Percentiles rank a stretch among this genome's conserved stretches.
Evolutionary conservation across 1,140 invertebrate species (phyloP).

Genomic region (Octopus sinensis): DNA sequence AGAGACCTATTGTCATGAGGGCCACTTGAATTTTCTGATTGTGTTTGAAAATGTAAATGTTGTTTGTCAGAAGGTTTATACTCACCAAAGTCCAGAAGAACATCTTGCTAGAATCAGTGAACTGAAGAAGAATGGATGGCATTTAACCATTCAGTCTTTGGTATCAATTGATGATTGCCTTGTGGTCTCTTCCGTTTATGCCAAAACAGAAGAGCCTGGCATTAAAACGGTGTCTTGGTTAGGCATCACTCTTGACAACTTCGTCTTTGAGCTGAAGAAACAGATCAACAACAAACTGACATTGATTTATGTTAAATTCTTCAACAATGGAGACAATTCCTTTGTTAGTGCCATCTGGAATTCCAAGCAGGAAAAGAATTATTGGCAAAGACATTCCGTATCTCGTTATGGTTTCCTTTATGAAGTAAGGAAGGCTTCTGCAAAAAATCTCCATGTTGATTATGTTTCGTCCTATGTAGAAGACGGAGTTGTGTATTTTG

Average conservation of each 20-base stretch:
- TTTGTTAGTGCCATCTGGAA: slow-evolving; percentile 34
- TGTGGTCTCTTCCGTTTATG: slow-evolving; percentile 14
- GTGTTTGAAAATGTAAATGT: neutral
- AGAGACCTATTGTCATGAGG: neutral
- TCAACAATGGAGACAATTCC: slow-evolving; percentile 20
- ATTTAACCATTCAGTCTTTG: slow-evolving; percentile 19
- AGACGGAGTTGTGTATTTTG: slow-evolving; percentile 33
- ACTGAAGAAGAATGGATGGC: slow-evolving; percentile 3
- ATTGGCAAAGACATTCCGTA: slow-evolving; percentile 34
- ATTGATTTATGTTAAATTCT: slow-evolving; percentile 33
- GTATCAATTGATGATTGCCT: neutral
- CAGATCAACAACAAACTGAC: slow-evolving; percentile 19
- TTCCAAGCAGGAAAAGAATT: slow-evolving; percentile 14
- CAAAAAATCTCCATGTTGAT: slow-evolving; percentile 23
- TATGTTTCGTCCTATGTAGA: slow-evolving; percentile 31
- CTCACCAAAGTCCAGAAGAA: neutral
- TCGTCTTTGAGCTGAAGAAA: slow-evolving; percentile 32
- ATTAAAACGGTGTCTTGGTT: slow-evolving; percentile 21
- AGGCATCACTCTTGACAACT: slow-evolving; percentile 33
- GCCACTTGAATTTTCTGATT: neutral
- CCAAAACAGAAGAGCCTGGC: neutral
- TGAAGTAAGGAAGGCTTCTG: slow-evolving; percentile 31
- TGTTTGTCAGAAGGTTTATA: neutral
- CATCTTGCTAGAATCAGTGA: neutral
- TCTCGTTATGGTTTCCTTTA: slow-evolving; percentile 38